Percentiles rank a stretch among this genome's conserved stretches.
Evolutionary conservation across 2,113 vertebrate species (phyloP).

Genomic region (Lasiurus cinereus): DNA sequence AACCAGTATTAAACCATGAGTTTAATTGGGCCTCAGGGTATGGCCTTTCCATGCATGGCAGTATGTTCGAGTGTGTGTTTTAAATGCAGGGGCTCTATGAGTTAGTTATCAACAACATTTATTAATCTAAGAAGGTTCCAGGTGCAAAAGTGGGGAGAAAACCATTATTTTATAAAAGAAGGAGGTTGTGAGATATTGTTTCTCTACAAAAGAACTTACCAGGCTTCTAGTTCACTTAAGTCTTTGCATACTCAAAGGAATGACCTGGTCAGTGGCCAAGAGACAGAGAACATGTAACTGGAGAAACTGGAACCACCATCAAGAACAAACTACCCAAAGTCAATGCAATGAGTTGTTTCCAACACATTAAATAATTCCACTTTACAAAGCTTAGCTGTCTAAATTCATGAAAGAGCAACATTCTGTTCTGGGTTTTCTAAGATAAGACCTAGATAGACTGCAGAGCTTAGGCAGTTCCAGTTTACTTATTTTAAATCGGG

Average conservation of each 20-base stretch:
- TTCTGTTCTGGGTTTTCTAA: neutral
- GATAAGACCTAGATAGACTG: neutral
- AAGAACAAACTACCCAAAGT: neutral
- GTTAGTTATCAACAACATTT: neutral
- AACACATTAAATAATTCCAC: neutral
- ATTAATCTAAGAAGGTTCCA: neutral
- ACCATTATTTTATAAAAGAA: neutral
- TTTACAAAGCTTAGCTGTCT: slow-evolving; percentile 10
- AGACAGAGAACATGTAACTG: neutral
- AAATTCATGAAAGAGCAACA: neutral
- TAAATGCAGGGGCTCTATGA: neutral
- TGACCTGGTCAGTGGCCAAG: neutral
- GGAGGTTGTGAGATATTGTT: neutral
- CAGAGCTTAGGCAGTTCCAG: neutral
- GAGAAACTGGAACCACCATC: neutral
- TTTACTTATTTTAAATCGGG: slow-evolving; percentile 3
- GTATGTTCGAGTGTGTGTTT: neutral
- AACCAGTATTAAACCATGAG: neutral
- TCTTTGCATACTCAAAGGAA: neutral
- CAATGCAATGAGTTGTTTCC: neutral
- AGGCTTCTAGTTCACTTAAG: neutral
- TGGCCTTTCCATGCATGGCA: neutral
- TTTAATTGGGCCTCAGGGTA: neutral
- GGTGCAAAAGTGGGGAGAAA: neutral
- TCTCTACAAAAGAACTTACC: neutral